Conservation (phyloP, 2,797 vertebrate species). For the Moxostoma hubbsi region DNA sequence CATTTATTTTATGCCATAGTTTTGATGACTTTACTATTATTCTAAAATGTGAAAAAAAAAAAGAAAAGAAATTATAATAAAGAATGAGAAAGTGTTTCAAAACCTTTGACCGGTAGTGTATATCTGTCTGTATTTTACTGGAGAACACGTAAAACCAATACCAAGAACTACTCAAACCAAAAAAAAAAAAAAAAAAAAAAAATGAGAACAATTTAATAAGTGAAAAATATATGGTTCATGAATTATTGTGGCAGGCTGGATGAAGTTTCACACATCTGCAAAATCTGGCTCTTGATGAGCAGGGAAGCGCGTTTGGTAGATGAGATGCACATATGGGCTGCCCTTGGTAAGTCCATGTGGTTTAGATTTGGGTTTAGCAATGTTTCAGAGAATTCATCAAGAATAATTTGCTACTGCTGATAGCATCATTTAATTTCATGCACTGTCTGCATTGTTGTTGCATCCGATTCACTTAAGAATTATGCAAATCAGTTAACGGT, state of each 20-base stretch:
- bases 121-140: conserved; percentile 26
- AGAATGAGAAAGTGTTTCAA: too few species aligned
- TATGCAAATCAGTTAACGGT: too few species aligned
- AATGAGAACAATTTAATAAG: conserved; percentile 22
- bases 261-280: conserved; percentile 15
- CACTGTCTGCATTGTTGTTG: too few species aligned
- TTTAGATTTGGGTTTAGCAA: conserved; percentile 12
- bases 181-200: too few species aligned
- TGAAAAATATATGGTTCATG: conserved; percentile 1
- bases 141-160: background rate
- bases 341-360: conserved; percentile 4
- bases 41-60: too few species aligned
- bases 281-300: conserved; percentile 16
- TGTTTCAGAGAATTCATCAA: background rate
- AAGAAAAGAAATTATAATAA: too few species aligned
- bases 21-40: too few species aligned
- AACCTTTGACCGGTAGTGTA: too few species aligned
- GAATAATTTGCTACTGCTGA: too few species aligned
- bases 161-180: background rate
- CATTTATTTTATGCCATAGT: too few species aligned
- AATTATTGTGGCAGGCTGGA: conserved; percentile 13
- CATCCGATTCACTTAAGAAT: too few species aligned
- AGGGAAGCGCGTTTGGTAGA: conserved; percentile 17
- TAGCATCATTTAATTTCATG: too few species aligned
- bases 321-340: conserved; percentile 26